These are phyloP conservation scores for Hemithea aestivaria DNA, from an alignment of 2,888 invertebrate species.

Conservation along the genomic window DNA sequence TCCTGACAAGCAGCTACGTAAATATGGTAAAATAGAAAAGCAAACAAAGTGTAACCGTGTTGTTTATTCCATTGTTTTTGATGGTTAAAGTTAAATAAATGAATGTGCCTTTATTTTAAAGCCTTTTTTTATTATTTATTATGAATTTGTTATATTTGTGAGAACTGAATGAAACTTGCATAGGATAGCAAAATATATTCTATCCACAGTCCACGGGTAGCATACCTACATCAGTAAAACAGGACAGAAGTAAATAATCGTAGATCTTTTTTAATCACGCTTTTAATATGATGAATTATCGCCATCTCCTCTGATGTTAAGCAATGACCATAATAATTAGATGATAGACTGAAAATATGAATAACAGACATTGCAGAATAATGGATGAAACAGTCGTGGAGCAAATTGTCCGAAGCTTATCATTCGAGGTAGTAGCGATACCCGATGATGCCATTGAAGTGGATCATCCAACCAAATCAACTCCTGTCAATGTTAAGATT, in stretches of 20 bases:
- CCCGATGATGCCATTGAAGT: slow-evolving; percentile 36
- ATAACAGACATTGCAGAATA: slow-evolving; percentile 23
- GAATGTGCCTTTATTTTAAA: slow-evolving; percentile 6
- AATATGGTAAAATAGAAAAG: slow-evolving; percentile 20
- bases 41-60: slow-evolving; percentile 54
- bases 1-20: slow-evolving; percentile 11
- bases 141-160: too few relatives aligned
- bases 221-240: too few relatives aligned
- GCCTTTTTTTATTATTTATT: too few relatives aligned
- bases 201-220: too few relatives aligned
- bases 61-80: slow-evolving; percentile 62
- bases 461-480: slow-evolving; percentile 31
- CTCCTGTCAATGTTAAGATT: slow-evolving; percentile 57
- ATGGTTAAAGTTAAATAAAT: slow-evolving; percentile 37
- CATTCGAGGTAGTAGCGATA: slow-evolving; percentile 56
- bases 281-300: too few relatives aligned
- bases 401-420: slow-evolving; percentile 45
- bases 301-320: too few relatives aligned
- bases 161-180: too few relatives aligned
- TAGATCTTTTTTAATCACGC: too few relatives aligned
- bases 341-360: too few relatives aligned
- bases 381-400: slow-evolving; percentile 44
- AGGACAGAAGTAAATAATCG: too few relatives aligned
- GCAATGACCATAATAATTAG: too few relatives aligned
- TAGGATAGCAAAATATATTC: too few relatives aligned